These are phyloP conservation scores for Belonocnema kinseyi DNA, from an alignment of 1,140 invertebrate genomes.

Conservation along the genomic window DNA sequence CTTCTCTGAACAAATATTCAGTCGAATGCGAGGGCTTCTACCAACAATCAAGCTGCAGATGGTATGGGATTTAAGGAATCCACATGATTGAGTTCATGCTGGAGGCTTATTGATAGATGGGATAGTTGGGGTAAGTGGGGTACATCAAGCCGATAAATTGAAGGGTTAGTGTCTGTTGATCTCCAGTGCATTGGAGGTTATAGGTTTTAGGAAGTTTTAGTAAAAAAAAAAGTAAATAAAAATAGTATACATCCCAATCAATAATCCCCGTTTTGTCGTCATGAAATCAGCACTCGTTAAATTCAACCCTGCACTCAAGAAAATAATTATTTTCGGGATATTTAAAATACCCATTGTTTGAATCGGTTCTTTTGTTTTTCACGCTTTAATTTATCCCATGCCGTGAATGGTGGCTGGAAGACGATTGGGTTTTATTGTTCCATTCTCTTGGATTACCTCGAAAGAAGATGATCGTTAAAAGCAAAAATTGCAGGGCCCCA, in stretches of 20 bases:
- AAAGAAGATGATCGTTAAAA: constrained; percentile 27
- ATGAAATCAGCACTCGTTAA: not conserved
- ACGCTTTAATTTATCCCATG: constrained; percentile 11
- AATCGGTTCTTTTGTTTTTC: not conserved
- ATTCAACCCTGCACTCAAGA: not conserved
- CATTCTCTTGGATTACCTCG: constrained; percentile 17
- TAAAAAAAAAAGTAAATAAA: too few species aligned
- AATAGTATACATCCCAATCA: not conserved
- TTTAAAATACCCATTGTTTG: not conserved
- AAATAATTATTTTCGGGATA: constrained; percentile 14
- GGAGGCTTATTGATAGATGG: too few species aligned
- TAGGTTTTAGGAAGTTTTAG: too few species aligned
- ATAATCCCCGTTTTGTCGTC: not conserved
- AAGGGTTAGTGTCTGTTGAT: too few species aligned
- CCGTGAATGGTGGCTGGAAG: not conserved
- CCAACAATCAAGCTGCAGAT: too few species aligned
- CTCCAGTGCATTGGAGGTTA: too few species aligned
- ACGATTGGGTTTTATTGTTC: constrained; percentile 24
- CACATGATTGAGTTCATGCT: too few species aligned
- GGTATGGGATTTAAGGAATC: too few species aligned
- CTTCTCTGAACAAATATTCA: too few species aligned
- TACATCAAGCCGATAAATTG: too few species aligned
- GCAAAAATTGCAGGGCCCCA: constrained; percentile 8
- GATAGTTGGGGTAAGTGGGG: too few species aligned
- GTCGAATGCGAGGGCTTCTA: too few species aligned